phyloP scores from a whole-genome alignment of 2,888 invertebrate species.

The Noctuana brunneofusca region DNA sequence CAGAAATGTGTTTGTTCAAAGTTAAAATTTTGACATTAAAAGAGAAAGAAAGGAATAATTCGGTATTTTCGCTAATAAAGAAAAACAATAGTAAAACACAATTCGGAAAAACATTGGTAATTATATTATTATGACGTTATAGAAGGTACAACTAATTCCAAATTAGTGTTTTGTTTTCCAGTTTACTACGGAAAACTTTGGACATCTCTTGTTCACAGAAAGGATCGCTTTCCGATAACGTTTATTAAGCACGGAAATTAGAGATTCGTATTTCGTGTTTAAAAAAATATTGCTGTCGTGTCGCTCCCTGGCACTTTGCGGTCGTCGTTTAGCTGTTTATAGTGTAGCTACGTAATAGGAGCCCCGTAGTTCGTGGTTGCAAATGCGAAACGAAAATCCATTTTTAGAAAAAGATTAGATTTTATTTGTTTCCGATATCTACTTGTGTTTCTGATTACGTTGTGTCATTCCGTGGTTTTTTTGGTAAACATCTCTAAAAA shows the following conservation, averaged over 20 bases:
- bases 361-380: neutral
- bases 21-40: no score
- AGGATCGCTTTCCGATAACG: slow-evolving; percentile 74
- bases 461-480: neutral
- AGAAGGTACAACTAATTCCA: no score
- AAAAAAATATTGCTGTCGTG: slow-evolving; percentile 35
- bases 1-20: no score
- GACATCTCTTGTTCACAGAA: neutral
- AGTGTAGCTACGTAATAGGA: neutral
- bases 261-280: slow-evolving; percentile 45
- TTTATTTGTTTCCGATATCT: slow-evolving; percentile 17
- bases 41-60: no score
- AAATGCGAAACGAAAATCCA: neutral
- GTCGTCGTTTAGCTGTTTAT: slow-evolving; percentile 4
- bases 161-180: neutral
- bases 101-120: no score
- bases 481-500: neutral
- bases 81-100: no score
- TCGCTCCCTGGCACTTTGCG: slow-evolving; percentile 29
- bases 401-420: slow-evolving; percentile 24
- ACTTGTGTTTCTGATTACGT: slow-evolving; percentile 1
- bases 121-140: no score
- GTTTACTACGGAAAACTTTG: neutral
- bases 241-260: slow-evolving; percentile 63
- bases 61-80: no score